Evolutionary conservation across 2,797 vertebrate genomes (phyloP), one percentile per base, ranked within the genome.

Genomic region (Apodemus agrarius): DNA sequence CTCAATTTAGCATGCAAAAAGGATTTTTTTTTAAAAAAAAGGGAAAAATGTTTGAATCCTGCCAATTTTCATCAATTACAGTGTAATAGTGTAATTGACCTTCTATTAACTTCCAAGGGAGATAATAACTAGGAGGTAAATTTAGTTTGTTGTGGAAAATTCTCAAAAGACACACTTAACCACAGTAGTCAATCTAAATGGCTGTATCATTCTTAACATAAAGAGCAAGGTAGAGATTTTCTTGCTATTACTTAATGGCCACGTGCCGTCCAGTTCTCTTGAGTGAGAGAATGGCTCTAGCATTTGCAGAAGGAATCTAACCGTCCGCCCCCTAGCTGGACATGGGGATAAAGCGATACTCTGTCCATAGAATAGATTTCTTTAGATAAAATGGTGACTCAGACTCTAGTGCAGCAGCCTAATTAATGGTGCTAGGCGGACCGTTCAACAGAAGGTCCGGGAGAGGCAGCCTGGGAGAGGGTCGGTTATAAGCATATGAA

Each of bases 21-120:
- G 74, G 5, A 40, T 12, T 40, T 87, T 7, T 43, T 69, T 16
- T 52, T 13, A 52, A 52, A 10, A 43, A 75, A 88, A 19, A 14
- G 3, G 11, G 37, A 34, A 90, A 57, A 86, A 69, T 46, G 46
- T 96, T 93, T 96, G 75, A 95, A 87, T 78, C 76, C 49, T 89
- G 83, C 94, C 76, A 95, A 8, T 72, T 24, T 92, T 72, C 65
- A 93, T 84, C 76, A 95, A 88, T 87, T 91, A 75, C 21, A 29
- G 29, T 49, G 46, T 79, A 94, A 94, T 31, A 43, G 93, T 78
- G 82, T 92, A 92, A 93, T 37, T 97, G 97, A 93, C 96, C 96
- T 94, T 95, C 83, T 96, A 57, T 95, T 95, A 96, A 94, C 80
- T 96, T 96, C 97, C 97, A 52, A 69, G 96, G 95, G 94, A 88